A percentile compares a stretch with the other conserved stretches of the same genome.
Conservation (phyloP, 2,888 invertebrate species). For the Silvanus unidentatus region DNA sequence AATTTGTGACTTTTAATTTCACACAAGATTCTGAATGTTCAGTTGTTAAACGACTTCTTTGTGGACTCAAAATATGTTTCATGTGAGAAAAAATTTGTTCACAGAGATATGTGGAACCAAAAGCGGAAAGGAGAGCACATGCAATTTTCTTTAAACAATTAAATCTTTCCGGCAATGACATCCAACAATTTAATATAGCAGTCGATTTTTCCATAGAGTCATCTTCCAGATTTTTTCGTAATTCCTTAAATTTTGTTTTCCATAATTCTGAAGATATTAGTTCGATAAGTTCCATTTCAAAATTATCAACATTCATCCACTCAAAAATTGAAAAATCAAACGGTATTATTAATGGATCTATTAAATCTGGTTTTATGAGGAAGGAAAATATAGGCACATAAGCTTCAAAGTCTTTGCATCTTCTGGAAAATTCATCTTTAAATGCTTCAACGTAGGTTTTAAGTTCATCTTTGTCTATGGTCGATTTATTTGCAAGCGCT, state of each 20-base stretch:
- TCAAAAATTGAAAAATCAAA: constrained; percentile 11
- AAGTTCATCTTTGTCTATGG: constrained; percentile 9
- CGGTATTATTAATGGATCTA: constrained; percentile 8
- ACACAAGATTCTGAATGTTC: constrained; percentile 13
- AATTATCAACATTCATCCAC: constrained; percentile 9
- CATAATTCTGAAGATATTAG: constrained; percentile 12
- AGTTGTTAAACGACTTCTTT: constrained; percentile 10
- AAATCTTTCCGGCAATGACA: constrained; percentile 10
- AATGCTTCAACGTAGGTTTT: constrained; percentile 7
- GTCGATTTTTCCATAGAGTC: constrained; percentile 9
- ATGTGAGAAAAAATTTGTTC: constrained; percentile 13
- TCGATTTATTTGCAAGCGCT: constrained; percentile 10
- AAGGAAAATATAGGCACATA: constrained; percentile 11
- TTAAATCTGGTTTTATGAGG: constrained; percentile 12
- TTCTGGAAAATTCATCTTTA: constrained; percentile 9
- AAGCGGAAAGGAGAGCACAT: constrained; percentile 11
- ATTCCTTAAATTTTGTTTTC: constrained; percentile 11
- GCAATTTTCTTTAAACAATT: constrained; percentile 10
- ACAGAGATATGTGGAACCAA: constrained; percentile 12
- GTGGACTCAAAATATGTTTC: constrained; percentile 13
- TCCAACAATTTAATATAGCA: constrained; percentile 12
- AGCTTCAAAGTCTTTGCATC: constrained; percentile 10
- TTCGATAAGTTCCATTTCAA: constrained; percentile 12
- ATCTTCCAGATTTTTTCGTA: constrained; percentile 10
- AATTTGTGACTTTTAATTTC: constrained; percentile 11